These are phyloP conservation scores for Erythrocercus mccallii DNA, from an alignment of 2,113 vertebrate species.

Conservation along the genomic window DNA sequence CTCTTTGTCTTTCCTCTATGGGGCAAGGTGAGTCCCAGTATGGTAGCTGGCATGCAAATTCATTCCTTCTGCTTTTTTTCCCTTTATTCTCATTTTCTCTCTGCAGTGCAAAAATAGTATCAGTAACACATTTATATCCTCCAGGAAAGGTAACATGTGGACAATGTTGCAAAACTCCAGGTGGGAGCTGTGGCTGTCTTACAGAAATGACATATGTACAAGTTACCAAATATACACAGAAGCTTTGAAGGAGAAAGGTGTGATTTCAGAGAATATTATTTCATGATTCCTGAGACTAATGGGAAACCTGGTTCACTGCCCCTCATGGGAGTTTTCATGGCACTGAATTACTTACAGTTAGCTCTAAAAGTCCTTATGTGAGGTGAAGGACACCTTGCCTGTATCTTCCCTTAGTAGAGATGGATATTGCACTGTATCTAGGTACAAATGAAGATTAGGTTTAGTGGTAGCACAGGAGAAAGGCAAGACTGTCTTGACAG, in stretches of 20 bases:
- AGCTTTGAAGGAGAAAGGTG: slow-evolving; percentile 78
- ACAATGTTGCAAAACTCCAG: slow-evolving; percentile 82
- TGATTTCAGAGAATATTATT: slow-evolving; percentile 72
- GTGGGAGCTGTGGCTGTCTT: slow-evolving; percentile 80
- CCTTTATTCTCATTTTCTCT: slow-evolving; percentile 48
- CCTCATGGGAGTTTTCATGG: slow-evolving; percentile 47
- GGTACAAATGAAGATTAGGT: not conserved
- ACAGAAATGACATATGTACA: slow-evolving; percentile 82
- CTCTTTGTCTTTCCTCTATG: not conserved
- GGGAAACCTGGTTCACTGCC: slow-evolving; percentile 63
- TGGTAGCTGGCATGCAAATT: slow-evolving; percentile 57
- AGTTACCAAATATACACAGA: slow-evolving; percentile 79
- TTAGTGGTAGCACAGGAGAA: not conserved
- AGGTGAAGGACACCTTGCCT: not conserved
- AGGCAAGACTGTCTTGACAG: not conserved
- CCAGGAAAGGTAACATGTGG: slow-evolving; percentile 77
- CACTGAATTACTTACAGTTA: not conserved
- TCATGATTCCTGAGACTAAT: slow-evolving; percentile 62
- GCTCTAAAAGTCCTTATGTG: not conserved
- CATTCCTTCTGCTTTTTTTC: slow-evolving; percentile 56
- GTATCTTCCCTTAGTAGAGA: not conserved
- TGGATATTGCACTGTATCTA: not conserved
- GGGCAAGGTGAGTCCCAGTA: not conserved
- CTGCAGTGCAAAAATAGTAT: slow-evolving; percentile 74
- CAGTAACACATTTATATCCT: slow-evolving; percentile 75